These are phyloP conservation scores for Rhinoderma darwinii DNA, from an alignment of 2,113 vertebrate genomes.

Conservation along the genomic window DNA sequence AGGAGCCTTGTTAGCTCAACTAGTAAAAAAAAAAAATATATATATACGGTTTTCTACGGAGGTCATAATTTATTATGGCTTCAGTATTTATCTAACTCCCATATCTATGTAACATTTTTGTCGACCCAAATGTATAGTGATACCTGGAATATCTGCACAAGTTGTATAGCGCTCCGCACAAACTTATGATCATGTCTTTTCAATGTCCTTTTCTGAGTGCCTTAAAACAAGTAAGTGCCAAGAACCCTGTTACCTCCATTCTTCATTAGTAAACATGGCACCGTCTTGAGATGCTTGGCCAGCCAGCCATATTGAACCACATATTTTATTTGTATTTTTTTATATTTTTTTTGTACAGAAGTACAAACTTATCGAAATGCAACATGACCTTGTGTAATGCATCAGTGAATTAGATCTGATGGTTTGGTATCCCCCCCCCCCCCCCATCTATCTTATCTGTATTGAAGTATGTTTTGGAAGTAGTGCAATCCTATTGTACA, in stretches of 20 bases:
- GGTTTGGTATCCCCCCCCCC: background rate
- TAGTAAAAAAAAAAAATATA: background rate
- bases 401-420: background rate
- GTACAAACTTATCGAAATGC: background rate
- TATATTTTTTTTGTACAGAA: background rate
- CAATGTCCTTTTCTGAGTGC: slow-evolving; percentile 15
- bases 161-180: background rate
- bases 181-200: background rate
- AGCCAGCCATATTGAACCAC: background rate
- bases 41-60: background rate
- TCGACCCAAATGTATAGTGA: background rate
- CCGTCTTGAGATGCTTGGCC: background rate
- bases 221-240: slow-evolving; percentile 23
- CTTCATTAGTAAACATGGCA: background rate
- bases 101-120: too few species aligned
- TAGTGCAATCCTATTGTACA: background rate
- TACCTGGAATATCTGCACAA: background rate
- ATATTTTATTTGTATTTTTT: background rate
- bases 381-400: background rate
- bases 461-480: background rate
- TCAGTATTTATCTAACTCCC: too few species aligned
- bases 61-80: background rate
- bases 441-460: background rate
- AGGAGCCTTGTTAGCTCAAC: background rate
- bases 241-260: slow-evolving; percentile 15